Evolutionary conservation across 2,113 vertebrate species (phyloP).

Genomic region (Ictalurus furcatus): DNA sequence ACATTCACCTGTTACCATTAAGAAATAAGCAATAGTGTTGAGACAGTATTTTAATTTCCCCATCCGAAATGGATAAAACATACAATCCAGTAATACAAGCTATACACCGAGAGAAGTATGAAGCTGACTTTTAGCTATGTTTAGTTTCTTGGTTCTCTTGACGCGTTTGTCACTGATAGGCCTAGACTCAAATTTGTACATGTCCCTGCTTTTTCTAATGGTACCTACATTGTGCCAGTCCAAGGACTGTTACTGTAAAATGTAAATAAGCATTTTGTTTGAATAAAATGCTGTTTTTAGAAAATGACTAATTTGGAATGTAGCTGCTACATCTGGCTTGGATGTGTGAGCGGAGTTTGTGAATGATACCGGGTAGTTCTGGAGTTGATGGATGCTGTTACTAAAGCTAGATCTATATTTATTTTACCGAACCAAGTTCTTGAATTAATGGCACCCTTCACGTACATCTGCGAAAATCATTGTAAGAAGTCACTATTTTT

Average conservation of each 20-base stretch:
- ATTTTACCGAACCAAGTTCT: background rate
- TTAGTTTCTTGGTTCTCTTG: conserved; percentile 29
- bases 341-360: background rate
- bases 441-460: background rate
- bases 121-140: background rate
- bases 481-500: background rate
- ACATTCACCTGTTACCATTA: conserved; percentile 30
- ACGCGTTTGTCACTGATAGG: conserved; percentile 23
- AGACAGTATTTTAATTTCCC: conserved; percentile 21
- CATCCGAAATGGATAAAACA: background rate
- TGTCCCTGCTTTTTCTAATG: conserved; percentile 63
- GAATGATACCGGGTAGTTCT: background rate
- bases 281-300: conserved; percentile 76
- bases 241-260: conserved; percentile 57
- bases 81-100: conserved; percentile 13
- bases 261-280: conserved; percentile 79
- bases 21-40: conserved; percentile 31
- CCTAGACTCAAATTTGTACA: conserved; percentile 51
- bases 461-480: background rate
- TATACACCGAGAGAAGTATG: background rate
- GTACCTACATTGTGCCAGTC: conserved; percentile 59
- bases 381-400: background rate
- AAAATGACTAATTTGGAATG: background rate
- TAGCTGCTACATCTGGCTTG: background rate
- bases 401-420: background rate